Percentiles rank a stretch among this genome's conserved stretches.
Evolutionary conservation across 2,888 invertebrate species (phyloP).

Genomic region (Heliconius ismenius): DNA sequence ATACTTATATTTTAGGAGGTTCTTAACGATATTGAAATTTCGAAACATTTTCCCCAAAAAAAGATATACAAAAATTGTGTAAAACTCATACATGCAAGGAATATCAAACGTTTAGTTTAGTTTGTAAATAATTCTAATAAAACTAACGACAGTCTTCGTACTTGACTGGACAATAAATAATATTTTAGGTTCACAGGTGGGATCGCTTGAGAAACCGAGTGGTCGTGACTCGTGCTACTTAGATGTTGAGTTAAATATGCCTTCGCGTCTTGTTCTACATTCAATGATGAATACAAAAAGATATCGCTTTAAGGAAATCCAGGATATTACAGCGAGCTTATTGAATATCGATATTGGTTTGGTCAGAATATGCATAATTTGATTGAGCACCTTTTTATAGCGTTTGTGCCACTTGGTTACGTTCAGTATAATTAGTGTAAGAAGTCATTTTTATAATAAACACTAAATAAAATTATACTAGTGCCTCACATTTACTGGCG

Average conservation of each 20-base stretch:
- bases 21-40: constrained; percentile 69
- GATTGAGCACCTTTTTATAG: constrained; percentile 43
- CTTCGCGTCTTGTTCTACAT: constrained; percentile 21
- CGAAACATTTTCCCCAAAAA: constrained; percentile 52
- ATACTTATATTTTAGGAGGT: constrained; percentile 77
- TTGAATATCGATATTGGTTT: constrained; percentile 40
- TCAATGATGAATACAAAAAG: constrained; percentile 27
- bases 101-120: constrained; percentile 54
- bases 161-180: constrained; percentile 71
- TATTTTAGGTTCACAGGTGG: constrained; percentile 63
- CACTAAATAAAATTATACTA: constrained; percentile 50
- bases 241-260: constrained; percentile 27
- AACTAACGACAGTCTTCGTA: constrained; percentile 79
- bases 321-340: constrained; percentile 34
- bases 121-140: constrained; percentile 71
- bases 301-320: constrained; percentile 24
- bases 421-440: constrained; percentile 42
- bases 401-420: constrained; percentile 42
- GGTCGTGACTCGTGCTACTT: constrained; percentile 34
- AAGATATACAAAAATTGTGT: constrained; percentile 38
- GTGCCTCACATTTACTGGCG: constrained; percentile 63
- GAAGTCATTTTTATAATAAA: constrained; percentile 35
- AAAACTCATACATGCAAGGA: constrained; percentile 65
- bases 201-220: constrained; percentile 68
- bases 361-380: constrained; percentile 43